Base-by-base conservation (phyloP, 2,888 invertebrate genomes). In the Ceramica pisi region DNA sequence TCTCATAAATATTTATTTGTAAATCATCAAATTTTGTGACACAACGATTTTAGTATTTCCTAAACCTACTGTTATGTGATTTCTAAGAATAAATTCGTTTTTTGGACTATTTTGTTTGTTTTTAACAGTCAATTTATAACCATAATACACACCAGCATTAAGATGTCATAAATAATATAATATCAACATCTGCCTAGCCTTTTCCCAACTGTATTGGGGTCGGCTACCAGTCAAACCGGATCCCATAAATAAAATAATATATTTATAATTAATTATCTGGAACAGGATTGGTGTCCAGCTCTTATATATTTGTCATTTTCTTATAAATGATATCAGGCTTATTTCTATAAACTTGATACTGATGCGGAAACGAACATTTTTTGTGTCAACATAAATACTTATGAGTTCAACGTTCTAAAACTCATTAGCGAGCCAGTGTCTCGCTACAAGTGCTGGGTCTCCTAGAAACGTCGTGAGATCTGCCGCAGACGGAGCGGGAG, bases 401-500 rank as follows among this genome's bases (percentile, higher is more conserved):
- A 46, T 48, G 60, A 57, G 82, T 69, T 84, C 68, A 84, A 76
- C 48, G 75, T 65, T 53, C 72, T 57, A 14, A 65, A 77, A 73
- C 56, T 67, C 71, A 75, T 80, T 75, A 69, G 62, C 60, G 59
- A 71, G 63, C 46, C 61, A 64, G 60, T 44, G 63, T 63, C 26
- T 55, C 65, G 50, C 44, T 62, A 61, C 60, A 64, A 67, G 35
- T 61, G 62, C 77, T 68, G 68, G 73, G 65, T 80, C 69, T 74
- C 75, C 65, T 71, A 71, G 75, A 83, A 68, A 80, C 66, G 71
- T 70, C 66, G 70, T 56, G 66, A 69, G 76, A 78, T 68, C 41
- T 48, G 77, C 50, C 63, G 35, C 63, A 78, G 62, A 70, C 55
- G 59, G 71, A 23, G 16, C 83, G 91, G 84, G 94, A 90, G 90